Evolutionary conservation across 2,113 vertebrate species (phyloP).

Genomic region (Montifringilla adamsi): DNA sequence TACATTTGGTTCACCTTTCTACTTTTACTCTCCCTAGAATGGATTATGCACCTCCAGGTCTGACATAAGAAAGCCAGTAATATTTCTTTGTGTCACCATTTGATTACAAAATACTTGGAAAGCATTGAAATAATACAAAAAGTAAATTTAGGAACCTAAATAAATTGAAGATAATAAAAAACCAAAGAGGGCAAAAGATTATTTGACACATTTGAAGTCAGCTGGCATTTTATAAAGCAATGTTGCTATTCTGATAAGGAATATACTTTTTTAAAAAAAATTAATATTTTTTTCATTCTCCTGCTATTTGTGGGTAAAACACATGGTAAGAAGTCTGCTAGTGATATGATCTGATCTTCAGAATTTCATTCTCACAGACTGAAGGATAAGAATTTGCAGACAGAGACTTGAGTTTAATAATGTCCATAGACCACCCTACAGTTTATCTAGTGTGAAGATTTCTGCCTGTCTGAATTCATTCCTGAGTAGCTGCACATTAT

Average conservation of each 20-base stretch:
- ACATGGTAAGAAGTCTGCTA: not conserved
- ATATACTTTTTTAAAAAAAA: not conserved
- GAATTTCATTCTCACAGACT: not conserved
- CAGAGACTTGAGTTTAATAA: not conserved
- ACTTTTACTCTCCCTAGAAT: not conserved
- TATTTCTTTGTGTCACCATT: not conserved
- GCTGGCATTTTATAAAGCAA: not conserved
- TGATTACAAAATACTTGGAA: not conserved
- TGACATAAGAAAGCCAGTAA: not conserved
- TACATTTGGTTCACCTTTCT: not conserved
- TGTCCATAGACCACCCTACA: not conserved
- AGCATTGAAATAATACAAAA: not conserved
- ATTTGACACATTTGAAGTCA: not conserved
- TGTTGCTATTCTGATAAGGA: not conserved
- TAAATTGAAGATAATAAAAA: not conserved
- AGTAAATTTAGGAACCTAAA: not conserved
- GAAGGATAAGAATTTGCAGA: not conserved
- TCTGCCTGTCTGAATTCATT: not conserved
- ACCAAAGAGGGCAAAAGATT: not conserved
- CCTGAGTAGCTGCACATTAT: not conserved
- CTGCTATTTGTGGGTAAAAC: not conserved
- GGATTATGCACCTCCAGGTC: not conserved
- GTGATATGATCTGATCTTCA: not conserved
- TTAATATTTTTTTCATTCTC: not conserved
- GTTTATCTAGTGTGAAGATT: not conserved